Evolutionary conservation across 2,113 vertebrate species (phyloP).

Genomic region (Herpailurus yagouaroundi): DNA sequence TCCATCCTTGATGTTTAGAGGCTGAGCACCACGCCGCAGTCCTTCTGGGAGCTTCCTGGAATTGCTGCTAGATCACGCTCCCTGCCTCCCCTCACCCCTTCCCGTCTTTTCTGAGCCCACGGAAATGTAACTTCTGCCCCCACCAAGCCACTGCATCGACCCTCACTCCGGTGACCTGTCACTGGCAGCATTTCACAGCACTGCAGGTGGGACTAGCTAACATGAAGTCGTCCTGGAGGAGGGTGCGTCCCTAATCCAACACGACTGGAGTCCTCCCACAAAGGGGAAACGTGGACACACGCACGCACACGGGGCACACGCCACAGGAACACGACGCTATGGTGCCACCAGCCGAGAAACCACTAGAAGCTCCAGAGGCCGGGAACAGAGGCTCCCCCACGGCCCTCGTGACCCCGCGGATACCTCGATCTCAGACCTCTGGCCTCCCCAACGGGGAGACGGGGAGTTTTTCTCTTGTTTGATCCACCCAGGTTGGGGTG

Average conservation of each 20-base stretch:
- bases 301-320: rapidly evolving
- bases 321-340: neutral
- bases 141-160: rapidly evolving
- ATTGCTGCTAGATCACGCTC: too few relatives aligned
- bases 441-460: neutral
- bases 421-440: too few relatives aligned
- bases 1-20: neutral
- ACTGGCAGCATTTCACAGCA: too few relatives aligned
- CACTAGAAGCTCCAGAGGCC: neutral
- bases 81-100: neutral
- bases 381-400: neutral
- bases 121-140: neutral
- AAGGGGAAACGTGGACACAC: neutral
- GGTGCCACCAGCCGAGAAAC: neutral
- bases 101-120: neutral
- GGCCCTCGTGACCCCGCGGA: rapidly evolving
- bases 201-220: neutral
- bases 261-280: neutral
- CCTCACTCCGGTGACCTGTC: rapidly evolving
- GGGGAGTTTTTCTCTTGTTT: neutral
- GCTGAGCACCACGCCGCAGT: neutral
- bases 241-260: neutral
- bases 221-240: neutral
- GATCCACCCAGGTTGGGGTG: neutral
- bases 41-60: neutral